Percentiles rank a stretch among this genome's conserved stretches.
These are phyloP conservation scores for Chloroclysta siterata DNA, from an alignment of 2,888 invertebrate genomes.

Conservation along the genomic window DNA sequence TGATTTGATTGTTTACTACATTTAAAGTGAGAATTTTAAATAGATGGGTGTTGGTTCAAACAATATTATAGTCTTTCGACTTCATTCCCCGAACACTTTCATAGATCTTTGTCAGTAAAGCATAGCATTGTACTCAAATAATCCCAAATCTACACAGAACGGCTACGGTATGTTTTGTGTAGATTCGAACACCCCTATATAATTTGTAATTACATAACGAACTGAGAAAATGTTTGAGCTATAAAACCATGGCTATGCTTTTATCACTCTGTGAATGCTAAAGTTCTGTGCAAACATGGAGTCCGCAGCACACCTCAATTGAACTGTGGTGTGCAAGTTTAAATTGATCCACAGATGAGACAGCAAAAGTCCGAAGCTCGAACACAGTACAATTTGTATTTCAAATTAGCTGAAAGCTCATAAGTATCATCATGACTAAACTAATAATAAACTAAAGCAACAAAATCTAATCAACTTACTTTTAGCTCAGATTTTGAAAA, in stretches of 20 bases:
- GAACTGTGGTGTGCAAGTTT: slow-evolving; percentile 23
- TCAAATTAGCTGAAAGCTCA: slow-evolving; percentile 20
- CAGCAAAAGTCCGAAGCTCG: slow-evolving; percentile 9
- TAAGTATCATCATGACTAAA: slow-evolving; percentile 8
- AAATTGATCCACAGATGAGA: slow-evolving; percentile 30
- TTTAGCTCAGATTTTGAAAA: neutral
- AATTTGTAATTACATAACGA: neutral
- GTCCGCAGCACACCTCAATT: slow-evolving; percentile 16
- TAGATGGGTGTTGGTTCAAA: neutral
- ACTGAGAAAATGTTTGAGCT: neutral
- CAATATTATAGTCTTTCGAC: neutral
- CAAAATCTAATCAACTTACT: neutral
- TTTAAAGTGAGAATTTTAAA: slow-evolving; percentile 14
- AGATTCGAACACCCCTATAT: too few relatives aligned
- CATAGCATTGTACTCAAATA: too few relatives aligned
- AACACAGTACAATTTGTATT: slow-evolving; percentile 21
- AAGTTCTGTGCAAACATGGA: slow-evolving; percentile 19
- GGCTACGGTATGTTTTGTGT: too few relatives aligned
- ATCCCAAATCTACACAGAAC: too few relatives aligned
- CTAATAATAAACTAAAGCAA: neutral
- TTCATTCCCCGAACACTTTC: neutral
- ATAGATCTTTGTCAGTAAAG: too few relatives aligned
- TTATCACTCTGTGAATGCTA: slow-evolving; percentile 8
- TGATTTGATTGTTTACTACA: slow-evolving; percentile 25
- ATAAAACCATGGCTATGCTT: neutral